phyloP scores from a whole-genome alignment of 2,113 vertebrate species.

The Cyphomyrus discorhynchus region DNA sequence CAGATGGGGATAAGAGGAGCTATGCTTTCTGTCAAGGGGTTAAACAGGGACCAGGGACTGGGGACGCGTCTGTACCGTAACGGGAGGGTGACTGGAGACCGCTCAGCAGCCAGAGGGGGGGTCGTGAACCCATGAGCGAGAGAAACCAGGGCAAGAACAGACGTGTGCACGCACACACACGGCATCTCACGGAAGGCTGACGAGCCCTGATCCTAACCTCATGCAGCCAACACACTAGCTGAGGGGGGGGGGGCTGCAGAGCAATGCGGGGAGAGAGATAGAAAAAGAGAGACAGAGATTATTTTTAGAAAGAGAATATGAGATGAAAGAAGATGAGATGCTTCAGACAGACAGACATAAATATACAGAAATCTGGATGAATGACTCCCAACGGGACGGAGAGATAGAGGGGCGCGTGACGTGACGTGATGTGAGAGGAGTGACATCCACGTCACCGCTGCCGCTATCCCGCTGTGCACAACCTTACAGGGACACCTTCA shows the following conservation, averaged over 20 bases:
- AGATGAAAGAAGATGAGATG: neutral
- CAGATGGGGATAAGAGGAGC: neutral
- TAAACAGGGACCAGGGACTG: neutral
- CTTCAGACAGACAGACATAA: neutral
- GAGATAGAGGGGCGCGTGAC: neutral
- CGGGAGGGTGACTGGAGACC: neutral
- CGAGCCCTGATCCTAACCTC: neutral
- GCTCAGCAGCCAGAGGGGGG: too few species aligned
- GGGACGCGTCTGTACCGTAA: neutral
- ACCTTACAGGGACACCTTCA: neutral
- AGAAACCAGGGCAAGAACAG: neutral
- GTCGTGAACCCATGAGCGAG: neutral
- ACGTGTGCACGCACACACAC: neutral
- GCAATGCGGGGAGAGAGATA: neutral
- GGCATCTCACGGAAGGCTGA: neutral
- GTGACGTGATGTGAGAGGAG: neutral
- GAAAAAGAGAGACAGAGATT: neutral
- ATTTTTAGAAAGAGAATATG: constrained; percentile 13
- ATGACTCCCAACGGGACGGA: neutral
- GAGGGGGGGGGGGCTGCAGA: neutral
- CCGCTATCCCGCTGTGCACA: neutral
- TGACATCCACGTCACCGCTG: neutral
- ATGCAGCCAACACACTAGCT: neutral
- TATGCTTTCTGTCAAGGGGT: neutral
- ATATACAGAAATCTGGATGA: neutral